phyloP scores from a whole-genome alignment of 2,888 invertebrate genomes.

The Auanema freiburgensis region DNA sequence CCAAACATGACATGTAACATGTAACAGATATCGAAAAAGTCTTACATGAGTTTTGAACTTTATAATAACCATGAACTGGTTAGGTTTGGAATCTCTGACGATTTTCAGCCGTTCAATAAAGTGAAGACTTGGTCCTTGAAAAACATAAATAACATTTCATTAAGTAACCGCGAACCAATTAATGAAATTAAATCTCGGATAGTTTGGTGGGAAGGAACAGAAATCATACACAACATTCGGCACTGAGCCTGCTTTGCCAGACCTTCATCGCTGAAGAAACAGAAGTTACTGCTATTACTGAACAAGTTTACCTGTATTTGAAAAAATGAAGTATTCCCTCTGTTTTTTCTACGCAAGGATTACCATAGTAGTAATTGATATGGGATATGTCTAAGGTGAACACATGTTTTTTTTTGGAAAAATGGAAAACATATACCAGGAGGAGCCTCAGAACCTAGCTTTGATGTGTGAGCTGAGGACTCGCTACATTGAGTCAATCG shows the following conservation, averaged over 20 bases:
- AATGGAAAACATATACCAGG: conserved; percentile 9
- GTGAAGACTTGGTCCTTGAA: conserved; percentile 14
- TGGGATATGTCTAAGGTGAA: conserved; percentile 48
- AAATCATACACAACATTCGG: conserved; percentile 82
- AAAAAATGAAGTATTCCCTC: conserved; percentile 94
- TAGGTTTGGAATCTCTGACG: conserved; percentile 82
- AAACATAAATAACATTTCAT: background rate
- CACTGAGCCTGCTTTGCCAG: conserved; percentile 70
- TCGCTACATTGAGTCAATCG: conserved; percentile 20
- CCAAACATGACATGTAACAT: no score
- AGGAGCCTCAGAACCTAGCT: conserved; percentile 17
- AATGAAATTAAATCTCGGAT: conserved; percentile 91
- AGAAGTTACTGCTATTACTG: background rate
- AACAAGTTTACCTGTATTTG: conserved; percentile 83
- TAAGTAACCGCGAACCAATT: conserved; percentile 70
- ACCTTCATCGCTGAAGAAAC: conserved; percentile 30
- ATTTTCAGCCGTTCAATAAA: conserved; percentile 71
- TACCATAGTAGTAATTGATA: conserved; percentile 79
- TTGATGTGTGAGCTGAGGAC: conserved; percentile 18
- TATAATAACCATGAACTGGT: conserved; percentile 94
- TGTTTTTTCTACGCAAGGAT: conserved; percentile 93
- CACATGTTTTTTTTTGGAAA: no score
- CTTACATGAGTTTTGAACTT: conserved; percentile 74
- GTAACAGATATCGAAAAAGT: conserved; percentile 6
- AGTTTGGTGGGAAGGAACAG: conserved; percentile 86